Conservation (phyloP, 1,140 invertebrate genomes). For the Trichonephila clavata region DNA sequence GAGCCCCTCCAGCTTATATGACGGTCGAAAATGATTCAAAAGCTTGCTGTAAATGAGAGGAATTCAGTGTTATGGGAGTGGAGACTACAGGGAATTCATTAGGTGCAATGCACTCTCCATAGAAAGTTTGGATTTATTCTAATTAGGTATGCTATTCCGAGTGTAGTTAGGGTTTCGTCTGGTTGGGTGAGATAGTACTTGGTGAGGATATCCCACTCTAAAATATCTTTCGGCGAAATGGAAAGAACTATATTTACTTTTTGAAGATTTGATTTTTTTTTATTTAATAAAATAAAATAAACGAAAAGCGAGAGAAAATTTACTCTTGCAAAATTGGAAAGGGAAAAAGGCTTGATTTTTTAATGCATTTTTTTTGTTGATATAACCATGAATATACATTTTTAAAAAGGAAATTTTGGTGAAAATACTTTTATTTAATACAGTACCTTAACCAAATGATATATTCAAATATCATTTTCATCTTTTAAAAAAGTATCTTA, state of each 20-base stretch:
- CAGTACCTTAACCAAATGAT: too few relatives aligned
- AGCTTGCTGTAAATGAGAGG: not conserved
- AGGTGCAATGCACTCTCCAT: not conserved
- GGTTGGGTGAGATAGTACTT: not conserved
- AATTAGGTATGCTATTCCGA: not conserved
- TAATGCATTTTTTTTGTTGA: too few relatives aligned
- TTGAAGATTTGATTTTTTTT: not conserved
- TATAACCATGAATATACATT: too few relatives aligned
- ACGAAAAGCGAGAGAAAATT: not conserved
- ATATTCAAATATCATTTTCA: too few relatives aligned
- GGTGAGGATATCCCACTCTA: not conserved
- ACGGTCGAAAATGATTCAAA: not conserved
- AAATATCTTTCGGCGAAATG: not conserved
- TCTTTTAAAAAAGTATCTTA: too few relatives aligned
- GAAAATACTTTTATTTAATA: too few relatives aligned
- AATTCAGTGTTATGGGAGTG: too few relatives aligned
- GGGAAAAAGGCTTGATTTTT: too few relatives aligned
- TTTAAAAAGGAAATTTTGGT: too few relatives aligned
- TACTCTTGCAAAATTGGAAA: too few relatives aligned
- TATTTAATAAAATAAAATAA: not conserved
- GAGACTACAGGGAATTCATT: not conserved
- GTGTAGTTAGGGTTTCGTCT: not conserved
- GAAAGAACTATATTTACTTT: not conserved
- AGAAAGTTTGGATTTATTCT: slow-evolving; percentile 16
- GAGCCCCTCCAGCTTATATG: not conserved